phyloP scores from a whole-genome alignment of 37 sponge, comb jelly and placozoan genomes.

The Tethya wilhelma region DNA sequence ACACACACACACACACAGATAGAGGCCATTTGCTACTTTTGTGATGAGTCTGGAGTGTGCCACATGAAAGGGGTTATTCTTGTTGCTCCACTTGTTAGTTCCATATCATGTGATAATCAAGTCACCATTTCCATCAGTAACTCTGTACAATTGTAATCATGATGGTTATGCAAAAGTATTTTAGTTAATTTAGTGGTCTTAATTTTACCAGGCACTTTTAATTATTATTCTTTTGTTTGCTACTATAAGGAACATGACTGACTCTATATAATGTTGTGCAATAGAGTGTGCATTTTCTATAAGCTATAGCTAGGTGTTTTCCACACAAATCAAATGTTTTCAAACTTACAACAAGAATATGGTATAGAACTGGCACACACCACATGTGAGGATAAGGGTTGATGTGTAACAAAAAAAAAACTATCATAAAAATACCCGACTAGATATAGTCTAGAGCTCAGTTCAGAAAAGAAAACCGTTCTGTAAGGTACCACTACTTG shows the following conservation, averaged over 20 bases:
- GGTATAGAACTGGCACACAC: not conserved
- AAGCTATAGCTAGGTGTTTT: not conserved
- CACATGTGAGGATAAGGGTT: not conserved
- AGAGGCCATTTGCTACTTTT: slow-evolving; percentile 34
- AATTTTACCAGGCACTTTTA: too few species aligned
- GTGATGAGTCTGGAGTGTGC: slow-evolving; percentile 51
- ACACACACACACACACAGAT: too few species aligned
- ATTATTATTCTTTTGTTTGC: too few species aligned
- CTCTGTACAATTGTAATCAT: not conserved
- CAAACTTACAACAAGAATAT: not conserved
- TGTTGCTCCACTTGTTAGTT: slow-evolving; percentile 16
- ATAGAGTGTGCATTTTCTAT: not conserved
- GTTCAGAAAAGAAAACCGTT: not conserved
- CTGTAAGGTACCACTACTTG: not conserved
- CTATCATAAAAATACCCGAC: not conserved
- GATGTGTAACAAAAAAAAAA: not conserved
- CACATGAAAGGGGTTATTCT: slow-evolving; percentile 41
- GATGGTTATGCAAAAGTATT: too few species aligned
- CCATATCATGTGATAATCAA: not conserved
- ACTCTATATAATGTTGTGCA: too few species aligned
- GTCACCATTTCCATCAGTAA: not conserved
- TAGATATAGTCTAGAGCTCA: not conserved
- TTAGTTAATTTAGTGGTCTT: too few species aligned
- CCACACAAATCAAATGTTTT: not conserved
- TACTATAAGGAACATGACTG: too few species aligned